These are phyloP conservation scores for Papilio aristodemus DNA, from an alignment of 1,140 invertebrate genomes.

Conservation along the genomic window DNA sequence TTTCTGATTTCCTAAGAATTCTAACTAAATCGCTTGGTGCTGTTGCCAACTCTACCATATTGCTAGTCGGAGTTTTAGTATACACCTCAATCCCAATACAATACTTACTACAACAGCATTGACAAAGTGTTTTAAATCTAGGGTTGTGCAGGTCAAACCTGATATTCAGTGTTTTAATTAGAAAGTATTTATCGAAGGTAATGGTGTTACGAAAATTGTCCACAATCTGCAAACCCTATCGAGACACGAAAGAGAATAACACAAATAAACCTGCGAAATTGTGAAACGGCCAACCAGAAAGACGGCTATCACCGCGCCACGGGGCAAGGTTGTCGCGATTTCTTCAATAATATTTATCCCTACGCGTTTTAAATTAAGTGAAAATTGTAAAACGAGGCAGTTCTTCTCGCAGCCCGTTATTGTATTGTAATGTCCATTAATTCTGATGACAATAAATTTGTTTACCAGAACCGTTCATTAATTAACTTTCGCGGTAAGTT, in stretches of 20 bases:
- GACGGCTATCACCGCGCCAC: constrained; percentile 20
- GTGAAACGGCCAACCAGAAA: constrained; percentile 27
- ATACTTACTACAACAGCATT: too few relatives aligned
- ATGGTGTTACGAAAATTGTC: constrained; percentile 9
- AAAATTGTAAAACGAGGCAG: constrained; percentile 23
- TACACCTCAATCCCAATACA: too few relatives aligned
- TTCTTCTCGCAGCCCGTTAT: neutral
- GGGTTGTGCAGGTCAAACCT: too few relatives aligned
- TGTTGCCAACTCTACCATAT: too few relatives aligned
- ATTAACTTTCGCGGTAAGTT: constrained; percentile 23
- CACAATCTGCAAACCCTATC: constrained; percentile 28
- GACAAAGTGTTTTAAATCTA: too few relatives aligned
- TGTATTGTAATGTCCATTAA: neutral
- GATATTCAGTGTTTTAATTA: neutral
- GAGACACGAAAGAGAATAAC: constrained; percentile 20
- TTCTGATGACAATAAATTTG: constrained; percentile 24
- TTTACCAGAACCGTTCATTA: constrained; percentile 17
- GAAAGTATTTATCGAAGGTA: neutral
- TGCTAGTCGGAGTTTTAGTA: too few relatives aligned
- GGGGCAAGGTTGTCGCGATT: constrained; percentile 27
- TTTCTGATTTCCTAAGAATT: too few relatives aligned
- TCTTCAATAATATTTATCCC: constrained; percentile 24
- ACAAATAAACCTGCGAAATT: constrained; percentile 23
- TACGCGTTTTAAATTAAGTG: constrained; percentile 22
- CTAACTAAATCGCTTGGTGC: too few relatives aligned